A percentile compares a stretch with the other conserved stretches of the same genome.
Conservation (phyloP, 1,140 invertebrate genomes). For the Lepidotrigona ventralis region DNA sequence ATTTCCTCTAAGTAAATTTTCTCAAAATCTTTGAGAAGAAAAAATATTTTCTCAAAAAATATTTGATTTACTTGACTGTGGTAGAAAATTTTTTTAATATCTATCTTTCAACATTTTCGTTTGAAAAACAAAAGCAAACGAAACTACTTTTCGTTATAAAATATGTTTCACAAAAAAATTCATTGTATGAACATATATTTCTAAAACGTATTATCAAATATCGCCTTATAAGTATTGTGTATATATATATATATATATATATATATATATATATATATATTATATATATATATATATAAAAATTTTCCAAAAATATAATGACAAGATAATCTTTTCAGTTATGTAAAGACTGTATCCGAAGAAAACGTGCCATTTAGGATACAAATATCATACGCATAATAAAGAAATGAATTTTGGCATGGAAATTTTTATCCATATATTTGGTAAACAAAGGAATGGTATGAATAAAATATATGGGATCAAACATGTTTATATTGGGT, state of each 20-base stretch:
- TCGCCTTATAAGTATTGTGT: background rate
- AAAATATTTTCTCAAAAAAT: no score
- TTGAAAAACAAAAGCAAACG: no score
- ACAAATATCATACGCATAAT: slow-evolving; percentile 2
- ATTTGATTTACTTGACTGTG: background rate
- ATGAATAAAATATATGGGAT: slow-evolving; percentile 75
- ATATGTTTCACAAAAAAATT: no score
- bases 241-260: background rate
- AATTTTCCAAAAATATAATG: background rate
- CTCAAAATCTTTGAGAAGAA: no score
- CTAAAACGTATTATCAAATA: background rate
- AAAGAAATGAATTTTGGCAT: slow-evolving; percentile 75
- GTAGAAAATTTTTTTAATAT: background rate
- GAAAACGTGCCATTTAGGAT: background rate
- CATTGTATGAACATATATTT: background rate
- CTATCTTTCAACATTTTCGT: background rate
- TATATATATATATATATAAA: background rate
- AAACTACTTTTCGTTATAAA: background rate
- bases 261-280: background rate
- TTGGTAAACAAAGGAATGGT: slow-evolving; percentile 66
- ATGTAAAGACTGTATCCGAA: background rate
- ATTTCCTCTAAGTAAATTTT: background rate
- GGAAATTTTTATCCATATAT: slow-evolving; percentile 73
- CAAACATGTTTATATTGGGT: slow-evolving; percentile 75
- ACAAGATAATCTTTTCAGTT: background rate